These are phyloP conservation scores for Amblyopsis rosae DNA, from an alignment of 2,113 vertebrate species.

Conservation along the genomic window DNA sequence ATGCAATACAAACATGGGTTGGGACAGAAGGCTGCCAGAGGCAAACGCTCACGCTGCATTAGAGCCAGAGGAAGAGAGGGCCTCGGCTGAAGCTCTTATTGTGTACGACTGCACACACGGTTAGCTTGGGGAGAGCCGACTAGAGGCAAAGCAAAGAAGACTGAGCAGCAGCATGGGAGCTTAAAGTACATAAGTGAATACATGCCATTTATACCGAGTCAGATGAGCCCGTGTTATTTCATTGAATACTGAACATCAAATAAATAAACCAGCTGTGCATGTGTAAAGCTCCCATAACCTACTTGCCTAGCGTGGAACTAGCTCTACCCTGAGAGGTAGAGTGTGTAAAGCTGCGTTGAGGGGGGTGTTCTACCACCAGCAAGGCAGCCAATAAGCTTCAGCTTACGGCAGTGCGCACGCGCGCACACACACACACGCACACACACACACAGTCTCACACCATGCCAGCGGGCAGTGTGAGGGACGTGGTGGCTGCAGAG, in stretches of 20 bases:
- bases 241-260: too few species aligned
- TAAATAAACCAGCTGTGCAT: background rate
- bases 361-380: conserved; percentile 63
- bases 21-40: conserved; percentile 32
- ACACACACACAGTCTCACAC: conserved; percentile 50
- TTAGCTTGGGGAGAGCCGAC: conserved; percentile 9
- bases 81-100: conserved; percentile 17
- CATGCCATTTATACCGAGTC: conserved; percentile 10
- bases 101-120: background rate
- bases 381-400: conserved; percentile 65
- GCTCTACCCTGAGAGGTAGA: conserved; percentile 30
- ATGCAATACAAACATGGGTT: conserved; percentile 1
- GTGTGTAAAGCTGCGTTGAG: conserved; percentile 34
- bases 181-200: background rate
- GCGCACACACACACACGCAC: background rate
- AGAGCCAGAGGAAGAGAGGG: conserved; percentile 41
- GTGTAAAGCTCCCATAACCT: conserved; percentile 3
- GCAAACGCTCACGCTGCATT: conserved; percentile 65
- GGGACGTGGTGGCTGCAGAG: conserved; percentile 46
- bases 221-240: too few species aligned
- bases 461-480: conserved; percentile 67
- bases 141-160: conserved; percentile 33
- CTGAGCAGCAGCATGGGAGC: conserved; percentile 28
- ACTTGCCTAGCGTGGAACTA: conserved; percentile 37
- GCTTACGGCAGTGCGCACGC: conserved; percentile 27